These are phyloP conservation scores for Cyanoderma ruficeps DNA, from an alignment of 2,113 vertebrate species.

Conservation along the genomic window DNA sequence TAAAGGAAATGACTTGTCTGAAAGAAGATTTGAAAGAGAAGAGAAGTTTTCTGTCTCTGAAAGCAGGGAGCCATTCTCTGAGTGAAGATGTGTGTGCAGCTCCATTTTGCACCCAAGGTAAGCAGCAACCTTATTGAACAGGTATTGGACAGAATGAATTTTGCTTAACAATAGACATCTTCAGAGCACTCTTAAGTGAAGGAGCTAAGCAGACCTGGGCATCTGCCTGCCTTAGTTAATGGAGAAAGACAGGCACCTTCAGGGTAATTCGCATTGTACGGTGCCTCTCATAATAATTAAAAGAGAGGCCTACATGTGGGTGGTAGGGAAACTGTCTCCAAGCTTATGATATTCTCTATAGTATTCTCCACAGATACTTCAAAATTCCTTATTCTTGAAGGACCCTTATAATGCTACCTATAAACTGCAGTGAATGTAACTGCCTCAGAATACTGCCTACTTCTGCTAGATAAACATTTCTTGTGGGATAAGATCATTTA, in stretches of 20 bases:
- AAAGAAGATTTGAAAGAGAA: neutral
- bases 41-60: neutral
- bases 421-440: neutral
- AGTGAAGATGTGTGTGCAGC: neutral
- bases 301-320: neutral
- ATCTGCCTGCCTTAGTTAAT: neutral
- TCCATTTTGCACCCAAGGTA: neutral
- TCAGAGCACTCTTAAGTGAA: neutral
- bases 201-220: neutral
- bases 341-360: neutral
- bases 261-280: neutral
- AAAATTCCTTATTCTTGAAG: neutral
- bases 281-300: neutral
- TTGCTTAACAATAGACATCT: neutral
- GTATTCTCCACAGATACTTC: neutral
- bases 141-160: neutral
- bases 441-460: neutral
- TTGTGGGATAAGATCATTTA: constrained; percentile 19
- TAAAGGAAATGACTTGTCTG: neutral
- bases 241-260: neutral
- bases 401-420: neutral
- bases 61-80: neutral
- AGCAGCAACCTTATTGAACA: neutral
- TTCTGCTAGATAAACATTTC: constrained; percentile 21
- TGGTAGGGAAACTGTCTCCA: neutral